phyloP scores from a whole-genome alignment of 2,888 invertebrate genomes.

The Chironomus tentans region DNA sequence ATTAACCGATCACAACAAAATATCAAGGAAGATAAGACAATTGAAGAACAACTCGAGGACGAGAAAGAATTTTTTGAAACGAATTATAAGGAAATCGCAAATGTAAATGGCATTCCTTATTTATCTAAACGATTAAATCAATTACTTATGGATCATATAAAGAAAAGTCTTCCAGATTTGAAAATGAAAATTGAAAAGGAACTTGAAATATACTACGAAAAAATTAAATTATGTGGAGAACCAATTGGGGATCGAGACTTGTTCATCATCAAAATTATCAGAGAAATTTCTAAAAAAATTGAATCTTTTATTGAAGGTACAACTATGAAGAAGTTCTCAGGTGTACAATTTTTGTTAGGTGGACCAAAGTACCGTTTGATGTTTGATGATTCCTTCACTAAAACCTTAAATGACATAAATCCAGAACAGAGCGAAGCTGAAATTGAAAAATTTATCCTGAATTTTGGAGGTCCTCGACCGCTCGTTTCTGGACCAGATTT shows the following conservation, averaged over 20 bases:
- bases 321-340: slow-evolving; percentile 72
- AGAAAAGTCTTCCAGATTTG: slow-evolving; percentile 94
- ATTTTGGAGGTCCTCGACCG: slow-evolving; percentile 91
- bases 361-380: slow-evolving; percentile 99
- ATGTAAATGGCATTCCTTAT: slow-evolving; percentile 91
- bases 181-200: slow-evolving; percentile 92
- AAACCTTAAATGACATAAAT: slow-evolving; percentile 88
- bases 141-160: slow-evolving; percentile 96
- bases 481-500: slow-evolving; percentile 89
- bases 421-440: slow-evolving; percentile 81
- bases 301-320: slow-evolving; percentile 93
- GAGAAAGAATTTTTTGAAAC: slow-evolving; percentile 90
- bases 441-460: slow-evolving; percentile 95
- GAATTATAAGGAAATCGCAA: slow-evolving; percentile 95
- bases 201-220: slow-evolving; percentile 79
- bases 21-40: slow-evolving; percentile 60
- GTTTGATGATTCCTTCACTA: slow-evolving; percentile 97
- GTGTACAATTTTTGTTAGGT: slow-evolving; percentile 95
- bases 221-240: slow-evolving; percentile 93
- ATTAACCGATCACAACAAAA: slow-evolving; percentile 98
- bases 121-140: slow-evolving; percentile 94
- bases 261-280: slow-evolving; percentile 93
- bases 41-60: slow-evolving; percentile 83
- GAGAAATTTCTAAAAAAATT: slow-evolving; percentile 97
- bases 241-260: slow-evolving; percentile 95